Evolutionary conservation across 2,797 vertebrate species (phyloP), one percentile per base, ranked within the genome.

Genomic region (Gadopsis bispinosus): DNA sequence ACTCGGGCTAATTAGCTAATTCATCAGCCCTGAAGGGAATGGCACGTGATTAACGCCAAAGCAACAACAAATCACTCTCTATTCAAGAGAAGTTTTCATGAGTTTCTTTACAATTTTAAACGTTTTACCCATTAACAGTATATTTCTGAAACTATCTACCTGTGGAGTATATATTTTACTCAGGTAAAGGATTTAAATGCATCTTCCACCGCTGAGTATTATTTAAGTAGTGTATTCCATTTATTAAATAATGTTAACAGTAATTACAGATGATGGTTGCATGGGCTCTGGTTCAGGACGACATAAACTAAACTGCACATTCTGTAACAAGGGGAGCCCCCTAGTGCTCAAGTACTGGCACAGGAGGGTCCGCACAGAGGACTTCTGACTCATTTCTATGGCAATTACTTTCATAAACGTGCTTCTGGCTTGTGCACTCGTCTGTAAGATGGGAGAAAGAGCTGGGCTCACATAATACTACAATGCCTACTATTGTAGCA

Each of bases 1-100:
- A 88, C 81, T 66, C 39, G 29, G 75, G 71, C 89, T 87, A 93
- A 93, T 93, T 88, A 88, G 77, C 39, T 80, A 81, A 91, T 89
- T 92, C 55, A 89, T 66, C 50, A 26, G 62, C 72, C 70, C 82
- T 39, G 48, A 82, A 73, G 83, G 83, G 77, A 79, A 75, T 20
- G 19, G 55, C 81, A 84, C 85, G 85, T 87, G 83, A 90, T 83
- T 78, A 75, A 72, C 70, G 65, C 31, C 31, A 69, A 54, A 59
- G 65, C 76, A 85, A 82, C 55, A 79, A 26, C 26, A 26, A 26
- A 81, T 48, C 67, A 67, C 48, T 64, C 33, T 74, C 50, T 51
- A 11, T 17, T 43, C 4, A 53, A 29, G 45, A 61, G 17, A 54
- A 48, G n/a, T 39, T 66, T 19, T 31, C 45, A 35, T 48, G n/a